A percentile compares a stretch with the other conserved stretches of the same genome.
Evolutionary conservation across 2,888 invertebrate genomes (phyloP).

Genomic region (Malthinus flaveolus): DNA sequence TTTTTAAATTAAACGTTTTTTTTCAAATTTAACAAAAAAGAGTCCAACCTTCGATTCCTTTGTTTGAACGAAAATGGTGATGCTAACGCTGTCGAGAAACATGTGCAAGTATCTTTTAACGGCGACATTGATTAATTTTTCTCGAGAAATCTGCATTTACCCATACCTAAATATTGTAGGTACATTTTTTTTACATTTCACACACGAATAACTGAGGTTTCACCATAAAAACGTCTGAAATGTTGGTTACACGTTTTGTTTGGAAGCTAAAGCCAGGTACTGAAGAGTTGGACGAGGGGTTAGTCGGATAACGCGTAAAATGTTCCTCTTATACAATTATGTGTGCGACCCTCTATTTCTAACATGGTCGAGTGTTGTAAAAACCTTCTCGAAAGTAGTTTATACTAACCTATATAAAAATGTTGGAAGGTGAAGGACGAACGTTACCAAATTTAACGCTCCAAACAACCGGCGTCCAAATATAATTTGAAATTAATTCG

Average conservation of each 20-base stretch:
- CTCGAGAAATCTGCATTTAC: no score
- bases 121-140: neutral
- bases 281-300: constrained; percentile 27
- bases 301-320: constrained; percentile 25
- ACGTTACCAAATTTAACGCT: neutral
- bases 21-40: no score
- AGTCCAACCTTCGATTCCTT: neutral
- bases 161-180: no score
- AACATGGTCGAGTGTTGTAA: constrained; percentile 11
- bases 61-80: neutral
- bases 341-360: constrained; percentile 29
- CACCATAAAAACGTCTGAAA: constrained; percentile 7
- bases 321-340: constrained; percentile 28
- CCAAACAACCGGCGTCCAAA: no score
- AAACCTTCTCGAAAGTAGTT: constrained; percentile 25
- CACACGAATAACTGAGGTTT: constrained; percentile 32
- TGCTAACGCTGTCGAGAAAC: neutral
- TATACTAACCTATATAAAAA: constrained; percentile 38
- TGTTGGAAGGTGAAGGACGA: neutral
- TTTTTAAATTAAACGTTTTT: no score
- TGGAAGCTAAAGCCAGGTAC: constrained; percentile 30
- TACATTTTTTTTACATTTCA: constrained; percentile 9
- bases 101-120: no score
- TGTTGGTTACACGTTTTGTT: constrained; percentile 36
- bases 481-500: no score